Base-by-base conservation (phyloP, 2,888 invertebrate genomes). In the Flexamia atlantica region DNA sequence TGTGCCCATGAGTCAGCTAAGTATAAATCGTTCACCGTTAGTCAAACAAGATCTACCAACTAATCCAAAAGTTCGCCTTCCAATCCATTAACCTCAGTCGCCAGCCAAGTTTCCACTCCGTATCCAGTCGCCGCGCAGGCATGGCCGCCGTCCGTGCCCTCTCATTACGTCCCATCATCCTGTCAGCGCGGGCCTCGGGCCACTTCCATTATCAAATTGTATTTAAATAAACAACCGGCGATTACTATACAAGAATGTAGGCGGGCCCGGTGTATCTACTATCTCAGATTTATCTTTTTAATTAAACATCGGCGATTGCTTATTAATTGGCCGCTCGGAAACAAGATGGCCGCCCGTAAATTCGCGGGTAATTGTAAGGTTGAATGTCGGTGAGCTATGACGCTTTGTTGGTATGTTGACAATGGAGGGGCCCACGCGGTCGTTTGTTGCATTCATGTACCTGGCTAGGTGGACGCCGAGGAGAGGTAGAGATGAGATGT, bases 161-260 rank as follows among this genome's bases (percentile, higher is more conserved):
- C 46, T 76, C 25, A 76, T 76, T 76, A 76, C 74, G 3, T 7
- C 4, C 28, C 28, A 76, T 76, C 40, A 42, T 46, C 74, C 46
- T 76, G 74, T 76, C 74, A 76, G 46, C 74, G 32, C 20, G 17
- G 46, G 32, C 23, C 74, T 50, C 46, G 25, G n/a, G 40, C 17
- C 74, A 17, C 74, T 76, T 40, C 46, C 74, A 76, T 46, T 76
- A 76, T 76, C 74, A 76, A 76, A 76, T 76, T 76, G 74, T 76
- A 76, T 76, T 76, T 76, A 76, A 76, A 76, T 76, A 76, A 76
- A 76, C 74, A 76, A 76, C 46, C 46, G 46, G 46, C 40, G 28
- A 76, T 76, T 46, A 76, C 17, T 23, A 46, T 76, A 53, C 4
- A 30, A 30, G 64, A 64, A 64, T 64, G 64, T 64, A 28, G 64